phyloP scores from a whole-genome alignment of 2,797 vertebrate genomes.

The Eptatretus atami region DNA sequence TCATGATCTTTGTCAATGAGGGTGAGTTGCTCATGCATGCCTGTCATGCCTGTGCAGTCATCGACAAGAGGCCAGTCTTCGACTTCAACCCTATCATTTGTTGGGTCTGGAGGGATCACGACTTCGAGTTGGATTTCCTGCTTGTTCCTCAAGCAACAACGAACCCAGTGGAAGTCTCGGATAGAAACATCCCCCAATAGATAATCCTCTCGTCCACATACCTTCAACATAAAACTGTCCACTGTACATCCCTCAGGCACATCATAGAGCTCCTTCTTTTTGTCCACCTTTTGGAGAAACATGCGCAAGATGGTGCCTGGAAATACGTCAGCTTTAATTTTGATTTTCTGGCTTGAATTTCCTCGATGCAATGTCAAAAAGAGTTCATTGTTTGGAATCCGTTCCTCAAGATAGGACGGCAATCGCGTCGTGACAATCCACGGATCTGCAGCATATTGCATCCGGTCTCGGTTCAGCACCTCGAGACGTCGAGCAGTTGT shows the following conservation, averaged over 20 bases:
- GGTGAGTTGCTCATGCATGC: constrained; percentile 19
- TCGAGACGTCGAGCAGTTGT: constrained; percentile 16
- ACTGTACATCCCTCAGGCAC: constrained; percentile 7
- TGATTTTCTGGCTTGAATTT: constrained; percentile 8
- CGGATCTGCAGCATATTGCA: constrained; percentile 20
- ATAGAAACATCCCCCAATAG: constrained; percentile 16
- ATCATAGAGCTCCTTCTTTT: constrained; percentile 9
- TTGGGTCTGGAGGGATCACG: constrained; percentile 13
- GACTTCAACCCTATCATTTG: constrained; percentile 13
- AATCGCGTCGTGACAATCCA: constrained; percentile 17
- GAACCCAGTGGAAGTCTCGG: constrained; percentile 20
- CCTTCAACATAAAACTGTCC: constrained; percentile 16
- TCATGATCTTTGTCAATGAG: constrained; percentile 19
- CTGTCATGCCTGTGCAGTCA: constrained; percentile 20
- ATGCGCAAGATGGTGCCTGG: constrained; percentile 10
- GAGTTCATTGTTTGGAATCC: constrained; percentile 12
- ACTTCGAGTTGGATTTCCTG: constrained; percentile 20
- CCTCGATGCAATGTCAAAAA: constrained; percentile 14
- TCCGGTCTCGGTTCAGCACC: constrained; percentile 15
- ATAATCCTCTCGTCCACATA: constrained; percentile 26
- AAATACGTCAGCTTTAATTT: constrained; percentile 9
- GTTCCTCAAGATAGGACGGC: constrained; percentile 12
- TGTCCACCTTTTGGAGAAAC: constrained; percentile 9
- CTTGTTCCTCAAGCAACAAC: constrained; percentile 20
- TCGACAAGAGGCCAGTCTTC: constrained; percentile 23